Evolutionary conservation across 2,888 invertebrate species (phyloP), one percentile per base, ranked within the genome.

Genomic region (Drosophila austrosaltans): DNA sequence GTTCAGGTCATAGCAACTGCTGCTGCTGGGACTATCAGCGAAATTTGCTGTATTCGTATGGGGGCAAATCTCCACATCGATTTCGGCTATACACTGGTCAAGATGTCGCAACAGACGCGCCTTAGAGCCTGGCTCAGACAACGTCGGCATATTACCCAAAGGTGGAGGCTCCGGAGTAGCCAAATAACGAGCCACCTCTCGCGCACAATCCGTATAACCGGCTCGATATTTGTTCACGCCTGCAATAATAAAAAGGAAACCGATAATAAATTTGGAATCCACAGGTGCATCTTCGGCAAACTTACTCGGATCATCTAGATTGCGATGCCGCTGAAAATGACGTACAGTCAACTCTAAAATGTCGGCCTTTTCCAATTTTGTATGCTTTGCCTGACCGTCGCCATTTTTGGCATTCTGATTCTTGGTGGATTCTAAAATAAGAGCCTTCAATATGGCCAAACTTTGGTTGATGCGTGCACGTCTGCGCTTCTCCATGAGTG

Each of bases 281-380:
- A 58, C 8, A 48, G 7, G 2, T 22, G 20, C 3, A 28, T n/a
- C 3, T 6, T 22, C 2, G 30, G n/a, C 25, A 42, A 42, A 82
- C 84, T 83, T 81, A 90, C 93, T 93, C 66, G 94, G 94, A 78
- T 94, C 94, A 77, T 95, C 95, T 40, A 95, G 92, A 77, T 95
- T 95, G 76, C 96, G 94, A 90, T 96, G 96, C 78, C 95, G 92
- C 91, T 96, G 96, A 78, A 97, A 94, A 91, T 97, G 96, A 69
- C 96, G 93, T 60, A 97, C 97, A 1, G 97, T 96, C 91, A 97
- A 93, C 92, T 97, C 97, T 75, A 97, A 92, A 81, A 97, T 97
- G 92, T 97, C 97, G 16, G 92, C 92, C 91, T 97, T 97, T 92
- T 97, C 97, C 91, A 97, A 93, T 92, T 97, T 97, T 73, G 96